A percentile compares a stretch with the other conserved stretches of the same genome.
Conservation (phyloP, 2,113 vertebrate genomes). For the Rhinopomastus cyanomelas region DNA sequence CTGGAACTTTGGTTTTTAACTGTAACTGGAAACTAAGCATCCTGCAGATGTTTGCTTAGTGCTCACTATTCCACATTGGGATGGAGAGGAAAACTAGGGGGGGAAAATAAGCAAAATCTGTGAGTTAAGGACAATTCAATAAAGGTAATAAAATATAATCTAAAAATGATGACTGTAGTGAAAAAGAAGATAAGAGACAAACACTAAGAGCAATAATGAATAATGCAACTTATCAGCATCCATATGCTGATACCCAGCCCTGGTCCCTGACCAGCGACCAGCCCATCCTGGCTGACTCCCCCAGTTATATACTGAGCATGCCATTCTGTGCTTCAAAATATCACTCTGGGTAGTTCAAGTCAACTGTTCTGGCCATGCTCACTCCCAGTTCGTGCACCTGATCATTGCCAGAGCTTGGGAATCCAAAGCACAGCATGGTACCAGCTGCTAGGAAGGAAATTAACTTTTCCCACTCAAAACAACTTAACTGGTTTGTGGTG, state of each 20-base stretch:
- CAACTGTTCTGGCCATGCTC: not conserved
- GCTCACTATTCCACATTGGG: no score
- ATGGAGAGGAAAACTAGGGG: not conserved
- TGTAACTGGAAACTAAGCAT: not conserved
- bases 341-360: not conserved
- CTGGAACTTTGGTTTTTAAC: not conserved
- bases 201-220: not conserved
- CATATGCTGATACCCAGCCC: not conserved
- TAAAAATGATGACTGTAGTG: not conserved
- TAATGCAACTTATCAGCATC: not conserved
- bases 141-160: no score
- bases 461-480: not conserved
- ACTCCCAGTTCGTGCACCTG: not conserved
- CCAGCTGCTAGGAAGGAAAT: not conserved
- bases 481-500: rapidly evolving
- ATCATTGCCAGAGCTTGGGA: not conserved
- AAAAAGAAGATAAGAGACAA: not conserved
- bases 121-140: not conserved
- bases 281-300: not conserved
- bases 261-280: not conserved
- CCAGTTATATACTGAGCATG: not conserved
- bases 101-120: not conserved
- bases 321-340: not conserved
- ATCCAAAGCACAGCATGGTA: not conserved
- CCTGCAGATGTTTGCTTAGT: no score